A percentile compares a stretch with the other conserved stretches of the same genome.
Evolutionary conservation across 2,888 invertebrate genomes (phyloP).

Genomic region (Athalia circularis): DNA sequence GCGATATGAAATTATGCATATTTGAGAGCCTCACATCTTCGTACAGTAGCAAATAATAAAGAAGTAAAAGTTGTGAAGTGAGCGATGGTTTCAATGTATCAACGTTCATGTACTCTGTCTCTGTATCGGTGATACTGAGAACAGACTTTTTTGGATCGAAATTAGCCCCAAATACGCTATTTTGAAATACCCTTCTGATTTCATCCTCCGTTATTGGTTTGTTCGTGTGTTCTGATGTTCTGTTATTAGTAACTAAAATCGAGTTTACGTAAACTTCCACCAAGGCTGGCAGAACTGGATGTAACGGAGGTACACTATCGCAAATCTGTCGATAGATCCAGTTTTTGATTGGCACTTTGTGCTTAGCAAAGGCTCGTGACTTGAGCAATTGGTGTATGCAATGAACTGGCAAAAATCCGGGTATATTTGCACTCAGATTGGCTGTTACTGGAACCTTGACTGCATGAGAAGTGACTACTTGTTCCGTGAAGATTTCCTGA

Average conservation of each 20-base stretch:
- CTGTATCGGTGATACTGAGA: slow-evolving; percentile 77
- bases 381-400: slow-evolving; percentile 97
- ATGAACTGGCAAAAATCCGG: slow-evolving; percentile 95
- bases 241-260: slow-evolving; percentile 83
- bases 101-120: slow-evolving; percentile 76
- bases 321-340: slow-evolving; percentile 98
- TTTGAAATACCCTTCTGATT: slow-evolving; percentile 84
- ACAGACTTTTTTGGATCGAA: slow-evolving; percentile 75
- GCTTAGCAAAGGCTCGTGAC: slow-evolving; percentile 95
- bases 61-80: slow-evolving; percentile 90
- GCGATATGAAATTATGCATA: slow-evolving; percentile 80
- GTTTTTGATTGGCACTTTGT: slow-evolving; percentile 95
- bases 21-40: slow-evolving; percentile 91
- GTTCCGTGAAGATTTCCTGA: slow-evolving; percentile 97
- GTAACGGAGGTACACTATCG: slow-evolving; percentile 90
- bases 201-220: slow-evolving; percentile 94
- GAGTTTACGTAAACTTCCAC: slow-evolving; percentile 97
- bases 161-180: slow-evolving; percentile 85
- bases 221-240: slow-evolving; percentile 87
- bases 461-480: slow-evolving; percentile 96
- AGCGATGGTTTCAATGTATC: slow-evolving; percentile 81
- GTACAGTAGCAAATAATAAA: slow-evolving; percentile 94
- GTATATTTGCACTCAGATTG: slow-evolving; percentile 90
- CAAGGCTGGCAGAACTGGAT: slow-evolving; percentile 93
- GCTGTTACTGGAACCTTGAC: slow-evolving; percentile 96